A percentile compares a stretch with the other conserved stretches of the same genome.
Evolutionary conservation across 2,113 vertebrate genomes (phyloP).

Genomic region (Thermophis baileyi): DNA sequence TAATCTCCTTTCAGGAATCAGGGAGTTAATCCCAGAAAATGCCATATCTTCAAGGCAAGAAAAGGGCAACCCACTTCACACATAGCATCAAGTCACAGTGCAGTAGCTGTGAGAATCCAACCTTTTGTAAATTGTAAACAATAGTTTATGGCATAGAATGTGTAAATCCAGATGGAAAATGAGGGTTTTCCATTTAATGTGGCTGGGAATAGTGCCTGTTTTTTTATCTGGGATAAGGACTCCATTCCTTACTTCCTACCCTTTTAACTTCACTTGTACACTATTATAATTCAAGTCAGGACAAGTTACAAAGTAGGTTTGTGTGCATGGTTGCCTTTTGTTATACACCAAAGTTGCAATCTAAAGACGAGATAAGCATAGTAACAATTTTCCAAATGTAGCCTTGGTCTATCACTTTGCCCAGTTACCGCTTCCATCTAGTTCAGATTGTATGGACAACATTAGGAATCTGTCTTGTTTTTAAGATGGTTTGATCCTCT

Average conservation of each 20-base stretch:
- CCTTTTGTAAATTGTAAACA: not conserved
- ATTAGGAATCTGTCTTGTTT: not conserved
- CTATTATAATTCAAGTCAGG: not conserved
- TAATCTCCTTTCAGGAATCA: conserved; percentile 80
- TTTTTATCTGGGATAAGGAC: not conserved
- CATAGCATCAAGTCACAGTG: not conserved
- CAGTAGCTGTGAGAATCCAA: not conserved
- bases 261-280: not conserved
- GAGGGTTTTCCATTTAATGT: conserved; percentile 61
- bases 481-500: not conserved
- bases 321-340: not conserved
- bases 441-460: not conserved
- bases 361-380: not conserved
- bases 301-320: not conserved
- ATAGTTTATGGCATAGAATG: not conserved
- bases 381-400: not conserved
- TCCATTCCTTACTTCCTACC: not conserved
- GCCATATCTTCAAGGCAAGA: conserved; percentile 65
- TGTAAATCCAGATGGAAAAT: conserved; percentile 50
- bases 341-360: not conserved
- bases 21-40: conserved; percentile 82
- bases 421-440: not conserved
- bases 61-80: conserved; percentile 49
- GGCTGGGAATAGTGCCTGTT: conserved; percentile 70
- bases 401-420: not conserved